Evolutionary conservation across 2,888 invertebrate genomes (phyloP), one percentile per base, ranked within the genome.

Genomic region (Drosophila mercatorum): DNA sequence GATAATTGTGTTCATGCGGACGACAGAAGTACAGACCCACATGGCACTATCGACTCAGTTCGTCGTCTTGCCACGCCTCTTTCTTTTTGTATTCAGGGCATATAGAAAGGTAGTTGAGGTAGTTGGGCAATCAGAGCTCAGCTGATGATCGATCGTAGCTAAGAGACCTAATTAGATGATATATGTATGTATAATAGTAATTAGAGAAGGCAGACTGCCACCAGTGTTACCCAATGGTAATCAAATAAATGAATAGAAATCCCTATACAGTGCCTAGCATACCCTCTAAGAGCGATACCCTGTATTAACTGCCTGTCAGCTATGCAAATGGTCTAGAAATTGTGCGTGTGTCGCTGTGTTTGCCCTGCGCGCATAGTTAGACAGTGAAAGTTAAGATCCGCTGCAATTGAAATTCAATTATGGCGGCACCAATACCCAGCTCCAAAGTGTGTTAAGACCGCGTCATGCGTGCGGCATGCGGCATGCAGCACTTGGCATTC

Each of bases 371-470:
- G 51, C 38, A 56, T 22, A 59, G 53, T 11, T 72, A 17, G 41
- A 22, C 41, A 78, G 76, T 79, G 76, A 76, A 76, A 76, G 76
- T 75, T 69, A 28, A 49, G 60, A 61, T 52, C 52, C 41, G 31
- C 14, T 68, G 75, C 75, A 75, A 74, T 74, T 72, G 72, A 72
- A 74, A 77, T 78, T 72, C 78, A 78, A 41, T 66, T 75, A 49
- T 53, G 60, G 34, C 41, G 51, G 26, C 56, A 65, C 43, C 41
- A 47, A 41, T 47, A 41, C 14, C 26, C 41, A 67, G 22, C 40
- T 38, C 43, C n/a, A 11, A 53, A 40, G 67, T 46, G 41, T 56
- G 72, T 59, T 40, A 49, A 59, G 52, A 40, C 40, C 26, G 55
- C 78, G 66, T 65, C 72, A 78, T 71, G 70, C 72, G 72, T 71